Conservation (phyloP, 2,113 vertebrate species). For the Sprattus sprattus region DNA sequence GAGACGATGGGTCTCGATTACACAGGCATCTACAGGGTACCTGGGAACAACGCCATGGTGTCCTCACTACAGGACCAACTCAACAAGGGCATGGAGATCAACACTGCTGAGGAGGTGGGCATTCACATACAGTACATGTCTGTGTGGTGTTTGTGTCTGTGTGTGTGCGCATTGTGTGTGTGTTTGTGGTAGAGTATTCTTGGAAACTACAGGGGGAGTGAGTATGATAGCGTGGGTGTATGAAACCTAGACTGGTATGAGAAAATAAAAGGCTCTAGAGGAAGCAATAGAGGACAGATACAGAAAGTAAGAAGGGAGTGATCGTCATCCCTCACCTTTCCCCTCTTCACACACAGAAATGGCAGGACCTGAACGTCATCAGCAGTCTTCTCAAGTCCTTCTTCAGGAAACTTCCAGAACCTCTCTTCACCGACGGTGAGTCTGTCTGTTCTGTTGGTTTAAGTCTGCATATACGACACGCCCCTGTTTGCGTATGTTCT, state of each 20-base stretch:
- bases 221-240: neutral
- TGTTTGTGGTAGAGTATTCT: neutral
- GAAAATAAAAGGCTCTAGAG: neutral
- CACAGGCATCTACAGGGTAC: conserved; percentile 93
- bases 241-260: neutral
- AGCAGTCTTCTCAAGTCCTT: conserved; percentile 95
- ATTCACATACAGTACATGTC: too few species aligned
- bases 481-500: conserved; percentile 1
- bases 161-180: conserved; percentile 45
- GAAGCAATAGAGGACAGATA: neutral
- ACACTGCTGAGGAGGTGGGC: conserved; percentile 83
- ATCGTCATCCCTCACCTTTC: neutral
- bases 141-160: too few species aligned
- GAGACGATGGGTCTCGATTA: conserved; percentile 90
- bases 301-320: neutral
- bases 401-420: conserved; percentile 93
- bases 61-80: conserved; percentile 94
- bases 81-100: conserved; percentile 91
- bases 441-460: conserved; percentile 1
- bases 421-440: conserved; percentile 92
- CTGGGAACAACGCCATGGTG: conserved; percentile 94
- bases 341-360: conserved; percentile 74
- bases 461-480: conserved; percentile 8
- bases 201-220: neutral
- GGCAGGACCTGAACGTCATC: conserved; percentile 96